Conservation (phyloP, 1,140 invertebrate genomes). For the Zaprionus gabonicus region DNA sequence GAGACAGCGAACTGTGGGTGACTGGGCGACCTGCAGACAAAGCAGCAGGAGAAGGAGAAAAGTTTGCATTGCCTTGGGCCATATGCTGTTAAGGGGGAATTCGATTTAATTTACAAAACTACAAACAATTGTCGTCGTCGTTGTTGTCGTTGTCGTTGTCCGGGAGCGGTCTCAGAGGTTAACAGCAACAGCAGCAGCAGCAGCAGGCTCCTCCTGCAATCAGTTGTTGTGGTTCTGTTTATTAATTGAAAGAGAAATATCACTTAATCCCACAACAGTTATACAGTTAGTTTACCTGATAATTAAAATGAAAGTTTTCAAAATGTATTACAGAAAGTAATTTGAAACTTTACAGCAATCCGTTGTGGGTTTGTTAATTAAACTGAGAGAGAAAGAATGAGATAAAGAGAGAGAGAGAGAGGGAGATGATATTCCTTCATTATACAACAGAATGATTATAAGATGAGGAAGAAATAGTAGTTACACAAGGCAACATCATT, state of each 20-base stretch:
- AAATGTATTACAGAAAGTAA: background rate
- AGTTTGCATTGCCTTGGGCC: background rate
- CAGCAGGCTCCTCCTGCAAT: background rate
- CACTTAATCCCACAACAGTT: constrained; percentile 1
- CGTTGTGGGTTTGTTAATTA: background rate
- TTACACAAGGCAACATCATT: too few relatives aligned
- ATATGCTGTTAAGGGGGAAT: constrained; percentile 1
- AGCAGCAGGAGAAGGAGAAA: background rate
- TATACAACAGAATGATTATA: too few relatives aligned
- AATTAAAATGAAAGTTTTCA: background rate
- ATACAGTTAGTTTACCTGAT: constrained; percentile 3
- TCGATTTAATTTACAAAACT: constrained; percentile 11
- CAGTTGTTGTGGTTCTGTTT: background rate
- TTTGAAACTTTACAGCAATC: background rate
- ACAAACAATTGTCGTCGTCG: background rate
- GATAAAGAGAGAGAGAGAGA: background rate
- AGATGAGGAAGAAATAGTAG: too few relatives aligned
- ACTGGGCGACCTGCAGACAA: background rate
- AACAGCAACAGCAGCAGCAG: background rate
- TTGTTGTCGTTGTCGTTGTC: too few relatives aligned
- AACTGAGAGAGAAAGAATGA: background rate
- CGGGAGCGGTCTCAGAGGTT: background rate
- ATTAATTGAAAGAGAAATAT: constrained; percentile 5
- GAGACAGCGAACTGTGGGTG: background rate
- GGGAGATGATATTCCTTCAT: background rate